These are phyloP conservation scores for Maconellicoccus hirsutus DNA, from an alignment of 1,140 invertebrate genomes.

Conservation along the genomic window DNA sequence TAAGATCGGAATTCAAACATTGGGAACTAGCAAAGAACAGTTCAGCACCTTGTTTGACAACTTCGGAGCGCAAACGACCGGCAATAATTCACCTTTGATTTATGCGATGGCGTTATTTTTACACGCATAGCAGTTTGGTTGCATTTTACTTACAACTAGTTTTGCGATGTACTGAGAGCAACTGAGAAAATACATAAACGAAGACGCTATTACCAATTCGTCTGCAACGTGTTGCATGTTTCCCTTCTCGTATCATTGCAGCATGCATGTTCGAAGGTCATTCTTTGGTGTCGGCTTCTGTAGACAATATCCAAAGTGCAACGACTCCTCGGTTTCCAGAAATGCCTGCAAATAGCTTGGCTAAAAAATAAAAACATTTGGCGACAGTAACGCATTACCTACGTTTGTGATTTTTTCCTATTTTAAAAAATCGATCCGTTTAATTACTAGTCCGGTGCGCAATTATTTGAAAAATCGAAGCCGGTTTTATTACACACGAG, in stretches of 20 bases:
- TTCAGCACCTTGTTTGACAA: constrained; percentile 18
- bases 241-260: neutral
- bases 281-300: constrained; percentile 16
- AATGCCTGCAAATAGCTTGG: neutral
- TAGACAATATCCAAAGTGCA: constrained; percentile 13
- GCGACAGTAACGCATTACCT: too few relatives aligned
- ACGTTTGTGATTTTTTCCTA: too few relatives aligned
- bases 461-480: too few relatives aligned
- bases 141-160: constrained; percentile 14
- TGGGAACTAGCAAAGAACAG: neutral
- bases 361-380: too few relatives aligned
- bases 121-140: constrained; percentile 17
- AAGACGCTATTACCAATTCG: constrained; percentile 14
- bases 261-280: constrained; percentile 13
- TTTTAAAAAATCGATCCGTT: too few relatives aligned
- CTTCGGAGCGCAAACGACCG: constrained; percentile 14
- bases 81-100: constrained; percentile 18
- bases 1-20: neutral
- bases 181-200: constrained; percentile 10
- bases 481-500: too few relatives aligned
- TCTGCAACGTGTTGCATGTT: neutral
- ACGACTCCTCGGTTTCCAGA: neutral
- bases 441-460: too few relatives aligned
- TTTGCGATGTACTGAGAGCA: neutral
- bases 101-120: constrained; percentile 19